Conservation (phyloP, 2,888 invertebrate genomes). For the Pyrgus malvae region DNA sequence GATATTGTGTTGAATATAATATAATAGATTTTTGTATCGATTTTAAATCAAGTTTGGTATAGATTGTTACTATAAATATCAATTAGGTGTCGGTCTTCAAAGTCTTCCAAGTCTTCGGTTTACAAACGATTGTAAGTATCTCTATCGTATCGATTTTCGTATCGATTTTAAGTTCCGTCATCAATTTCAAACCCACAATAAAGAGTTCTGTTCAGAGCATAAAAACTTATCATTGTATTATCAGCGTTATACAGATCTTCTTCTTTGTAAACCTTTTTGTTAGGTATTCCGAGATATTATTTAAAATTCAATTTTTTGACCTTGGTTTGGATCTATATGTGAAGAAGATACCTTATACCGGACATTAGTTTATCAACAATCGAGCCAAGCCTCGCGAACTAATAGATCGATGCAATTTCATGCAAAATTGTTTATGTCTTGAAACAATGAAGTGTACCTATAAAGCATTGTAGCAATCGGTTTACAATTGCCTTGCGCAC, state of each 20-base stretch:
- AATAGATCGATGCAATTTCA: constrained; percentile 2
- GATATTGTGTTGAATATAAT: too few relatives aligned
- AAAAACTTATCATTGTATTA: too few relatives aligned
- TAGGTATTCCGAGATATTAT: background rate
- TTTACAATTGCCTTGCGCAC: constrained; percentile 5
- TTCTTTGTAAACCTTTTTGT: background rate
- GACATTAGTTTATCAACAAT: constrained; percentile 16
- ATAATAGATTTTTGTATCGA: too few relatives aligned
- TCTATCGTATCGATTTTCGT: too few relatives aligned
- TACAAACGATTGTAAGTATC: too few relatives aligned
- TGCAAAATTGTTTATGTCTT: constrained; percentile 14
- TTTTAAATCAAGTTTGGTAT: too few relatives aligned
- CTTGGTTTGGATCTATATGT: constrained; percentile 1
- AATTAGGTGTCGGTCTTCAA: too few relatives aligned
- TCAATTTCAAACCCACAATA: too few relatives aligned
- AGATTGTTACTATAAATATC: too few relatives aligned
- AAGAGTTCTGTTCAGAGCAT: too few relatives aligned
- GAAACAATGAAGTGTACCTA: constrained; percentile 1
- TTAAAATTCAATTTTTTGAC: constrained; percentile 6
- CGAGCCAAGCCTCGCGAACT: background rate
- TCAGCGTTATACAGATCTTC: background rate
- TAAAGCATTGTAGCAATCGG: constrained; percentile 3
- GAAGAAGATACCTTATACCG: background rate
- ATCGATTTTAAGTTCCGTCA: too few relatives aligned
- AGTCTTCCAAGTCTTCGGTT: too few relatives aligned